phyloP scores from a whole-genome alignment of 2,888 invertebrate genomes.

The Lycocerus yunnanus region DNA sequence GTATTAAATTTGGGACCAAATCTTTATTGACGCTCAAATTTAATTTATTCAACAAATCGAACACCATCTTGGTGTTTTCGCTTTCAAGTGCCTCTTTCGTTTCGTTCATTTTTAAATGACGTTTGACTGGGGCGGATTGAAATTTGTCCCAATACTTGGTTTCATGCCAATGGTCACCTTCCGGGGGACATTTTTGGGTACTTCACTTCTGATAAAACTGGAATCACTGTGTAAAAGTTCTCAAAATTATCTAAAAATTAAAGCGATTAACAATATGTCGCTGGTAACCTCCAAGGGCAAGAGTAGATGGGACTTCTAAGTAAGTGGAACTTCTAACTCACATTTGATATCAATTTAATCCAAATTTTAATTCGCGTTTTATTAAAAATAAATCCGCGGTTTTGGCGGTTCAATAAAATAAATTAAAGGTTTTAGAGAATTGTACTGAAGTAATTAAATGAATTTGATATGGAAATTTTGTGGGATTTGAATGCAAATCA shows the following conservation, averaged over 20 bases:
- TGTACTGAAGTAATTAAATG: too few species aligned
- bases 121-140: not conserved
- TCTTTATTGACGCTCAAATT: not conserved
- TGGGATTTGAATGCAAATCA: too few species aligned
- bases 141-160: not conserved
- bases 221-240: not conserved
- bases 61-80: not conserved
- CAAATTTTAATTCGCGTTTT: too few species aligned
- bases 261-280: too few species aligned
- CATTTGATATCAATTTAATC: too few species aligned
- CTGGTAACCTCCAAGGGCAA: too few species aligned
- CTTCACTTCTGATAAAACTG: not conserved
- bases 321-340: too few species aligned
- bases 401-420: too few species aligned
- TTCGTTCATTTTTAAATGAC: not conserved
- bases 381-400: too few species aligned
- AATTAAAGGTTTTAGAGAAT: too few species aligned
- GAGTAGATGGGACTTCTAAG: too few species aligned
- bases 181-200: not conserved
- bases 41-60: not conserved
- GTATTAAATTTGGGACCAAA: not conserved
- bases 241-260: not conserved
- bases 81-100: not conserved
- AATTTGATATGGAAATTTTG: too few species aligned
- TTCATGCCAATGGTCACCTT: not conserved